Evolutionary conservation across 1,140 invertebrate genomes (phyloP).

Genomic region (Zaprionus gabonicus): DNA sequence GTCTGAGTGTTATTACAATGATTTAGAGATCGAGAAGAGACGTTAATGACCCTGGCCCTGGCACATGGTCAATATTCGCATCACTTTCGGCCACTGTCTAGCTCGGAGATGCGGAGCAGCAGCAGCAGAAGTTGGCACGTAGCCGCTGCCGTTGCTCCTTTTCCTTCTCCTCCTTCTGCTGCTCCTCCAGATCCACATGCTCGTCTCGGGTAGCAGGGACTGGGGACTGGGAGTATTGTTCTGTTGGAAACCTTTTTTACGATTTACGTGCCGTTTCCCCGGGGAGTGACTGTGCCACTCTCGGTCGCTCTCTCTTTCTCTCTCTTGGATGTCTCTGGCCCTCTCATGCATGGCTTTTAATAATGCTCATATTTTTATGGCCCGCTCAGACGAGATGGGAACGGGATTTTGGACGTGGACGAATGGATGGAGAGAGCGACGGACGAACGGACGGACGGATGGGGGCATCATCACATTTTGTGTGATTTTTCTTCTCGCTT

Average conservation of each 20-base stretch:
- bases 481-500: constrained; percentile 52
- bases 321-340: background rate
- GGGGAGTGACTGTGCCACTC: constrained; percentile 48
- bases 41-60: constrained; percentile 29
- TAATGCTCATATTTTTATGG: constrained; percentile 81
- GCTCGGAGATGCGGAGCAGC: background rate
- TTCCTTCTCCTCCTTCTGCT: background rate
- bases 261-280: constrained; percentile 78
- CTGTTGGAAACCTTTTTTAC: constrained; percentile 74
- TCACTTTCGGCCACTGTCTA: constrained; percentile 28
- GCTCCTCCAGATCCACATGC: background rate
- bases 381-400: constrained; percentile 38
- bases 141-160: background rate
- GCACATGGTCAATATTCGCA: constrained; percentile 19
- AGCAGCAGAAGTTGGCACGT: constrained; percentile 29
- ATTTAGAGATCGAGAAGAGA: constrained; percentile 27
- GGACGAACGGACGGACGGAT: constrained; percentile 12
- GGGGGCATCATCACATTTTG: constrained; percentile 72
- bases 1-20: constrained; percentile 23
- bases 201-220: background rate
- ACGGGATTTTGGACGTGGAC: constrained; percentile 18
- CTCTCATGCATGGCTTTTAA: constrained; percentile 67
- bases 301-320: constrained; percentile 18
- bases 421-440: background rate
- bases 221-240: constrained; percentile 24